Evolutionary conservation across 2,113 vertebrate species (phyloP).

Genomic region (Platichthys stellatus): DNA sequence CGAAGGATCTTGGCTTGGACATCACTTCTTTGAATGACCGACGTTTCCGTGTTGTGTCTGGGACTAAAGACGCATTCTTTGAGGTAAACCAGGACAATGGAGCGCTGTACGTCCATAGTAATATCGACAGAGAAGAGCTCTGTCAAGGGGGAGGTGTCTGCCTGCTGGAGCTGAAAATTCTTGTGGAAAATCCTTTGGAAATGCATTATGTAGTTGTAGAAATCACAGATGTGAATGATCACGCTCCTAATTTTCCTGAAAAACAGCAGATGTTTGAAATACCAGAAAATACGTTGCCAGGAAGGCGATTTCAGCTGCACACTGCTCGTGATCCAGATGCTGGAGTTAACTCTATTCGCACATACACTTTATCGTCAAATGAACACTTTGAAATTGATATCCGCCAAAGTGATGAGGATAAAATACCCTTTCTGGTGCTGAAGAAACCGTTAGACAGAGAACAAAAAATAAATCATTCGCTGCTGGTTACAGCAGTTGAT

Average conservation of each 20-base stretch:
- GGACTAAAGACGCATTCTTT: conserved; percentile 70
- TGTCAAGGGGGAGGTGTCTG: conserved; percentile 61
- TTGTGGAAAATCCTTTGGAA: conserved; percentile 75
- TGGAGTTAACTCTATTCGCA: conserved; percentile 66
- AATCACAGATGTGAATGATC: conserved; percentile 76
- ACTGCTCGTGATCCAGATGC: conserved; percentile 70
- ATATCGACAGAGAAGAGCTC: conserved; percentile 73
- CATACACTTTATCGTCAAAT: conserved; percentile 66
- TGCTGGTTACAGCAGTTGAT: conserved; percentile 64
- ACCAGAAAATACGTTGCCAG: conserved; percentile 44
- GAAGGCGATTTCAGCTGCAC: conserved; percentile 69
- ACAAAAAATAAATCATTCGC: conserved; percentile 8
- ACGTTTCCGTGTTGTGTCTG: conserved; percentile 75
- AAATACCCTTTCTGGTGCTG: conserved; percentile 66
- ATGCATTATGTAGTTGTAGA: conserved; percentile 73
- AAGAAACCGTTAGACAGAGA: conserved; percentile 71
- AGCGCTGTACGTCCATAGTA: conserved; percentile 69
- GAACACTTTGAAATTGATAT: conserved; percentile 68
- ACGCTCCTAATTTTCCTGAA: conserved; percentile 61
- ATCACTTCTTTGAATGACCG: conserved; percentile 31
- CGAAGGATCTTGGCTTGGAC: conserved; percentile 78
- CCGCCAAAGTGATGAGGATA: conserved; percentile 46
- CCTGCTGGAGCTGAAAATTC: conserved; percentile 63
- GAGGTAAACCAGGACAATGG: conserved; percentile 77
- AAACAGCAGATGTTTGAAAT: conserved; percentile 65